Evolutionary conservation across 2,113 vertebrate genomes (phyloP), one percentile per base, ranked within the genome.

Genomic region (Suricata suricatta): DNA sequence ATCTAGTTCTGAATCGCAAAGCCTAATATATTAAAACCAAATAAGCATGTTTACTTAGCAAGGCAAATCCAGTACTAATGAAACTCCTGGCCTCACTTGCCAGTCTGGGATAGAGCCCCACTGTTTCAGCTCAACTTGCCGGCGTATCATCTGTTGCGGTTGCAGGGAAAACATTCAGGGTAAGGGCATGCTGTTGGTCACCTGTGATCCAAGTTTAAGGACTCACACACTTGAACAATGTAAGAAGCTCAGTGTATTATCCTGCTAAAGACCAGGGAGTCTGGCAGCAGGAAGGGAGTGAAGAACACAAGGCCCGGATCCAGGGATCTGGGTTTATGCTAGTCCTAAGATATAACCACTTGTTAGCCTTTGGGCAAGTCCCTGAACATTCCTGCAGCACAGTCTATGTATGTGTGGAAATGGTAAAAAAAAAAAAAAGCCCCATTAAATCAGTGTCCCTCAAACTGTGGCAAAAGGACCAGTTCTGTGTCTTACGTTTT

Each of bases 1-100:
- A 98, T 98, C 96, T 98, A 92, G 88, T 89, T 88, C 87, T 84
- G 96, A 97, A 98, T 9, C 84, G 82, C 89, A 96, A 97, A 97
- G 88, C 57, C 44, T 88, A 97, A 97, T 95, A 95, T 95, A 92
- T 7, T 41, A 94, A 97, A 97, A 91, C 91, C 81, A 92, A 93
- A 88, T 9, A 93, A 33, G 41, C 76, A 47, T 5, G 3, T 72
- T 95, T 63, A 88, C 31, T 93, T 74, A 60, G 86, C 41, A 94
- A 95, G 17, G 82, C 41, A 68, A 71, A 97, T 97, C 66, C 52
- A 63, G 52, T 47, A 92, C 50, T 88, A 77, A 96, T 87, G 47
- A 85, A 96, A 98, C 92, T 63, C 21, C 13, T 77, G 69, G 47
- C 69, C 66, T 83, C 82, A 27, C 31, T 95, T 25, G 60, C 74